phyloP scores from a whole-genome alignment of 2,113 vertebrate species.

The Fulmarus glacialis region DNA sequence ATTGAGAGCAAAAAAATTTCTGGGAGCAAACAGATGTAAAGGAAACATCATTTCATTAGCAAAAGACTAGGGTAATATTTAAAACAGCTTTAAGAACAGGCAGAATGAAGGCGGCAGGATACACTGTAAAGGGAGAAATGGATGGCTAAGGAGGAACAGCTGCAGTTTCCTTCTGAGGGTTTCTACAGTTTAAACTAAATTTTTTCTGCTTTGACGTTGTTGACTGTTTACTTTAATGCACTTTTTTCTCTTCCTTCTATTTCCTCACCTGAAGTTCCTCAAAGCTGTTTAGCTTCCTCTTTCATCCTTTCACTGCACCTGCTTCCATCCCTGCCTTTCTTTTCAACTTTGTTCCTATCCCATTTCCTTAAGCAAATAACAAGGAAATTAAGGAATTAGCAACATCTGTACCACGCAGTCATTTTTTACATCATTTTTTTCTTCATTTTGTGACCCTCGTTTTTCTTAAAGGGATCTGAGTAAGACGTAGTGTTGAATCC shows the following conservation, averaged over 20 bases:
- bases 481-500: fast-evolving
- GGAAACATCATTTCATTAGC: neutral
- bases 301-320: neutral
- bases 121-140: neutral
- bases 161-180: neutral
- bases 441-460: neutral
- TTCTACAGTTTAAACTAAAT: neutral
- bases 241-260: neutral
- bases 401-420: neutral
- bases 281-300: neutral
- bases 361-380: neutral
- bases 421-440: neutral
- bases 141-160: neutral
- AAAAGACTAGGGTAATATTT: neutral
- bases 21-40: neutral
- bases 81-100: neutral
- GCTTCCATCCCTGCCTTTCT: neutral
- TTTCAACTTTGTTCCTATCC: neutral
- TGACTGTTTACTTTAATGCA: neutral
- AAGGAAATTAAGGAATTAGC: neutral
- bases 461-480: neutral
- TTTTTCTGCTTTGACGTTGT: neutral
- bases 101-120: neutral
- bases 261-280: neutral
- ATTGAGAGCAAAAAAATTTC: neutral